These are phyloP conservation scores for Phenganax marumi DNA, from an alignment of 92 coral and sea anemone genomes.

Conservation along the genomic window DNA sequence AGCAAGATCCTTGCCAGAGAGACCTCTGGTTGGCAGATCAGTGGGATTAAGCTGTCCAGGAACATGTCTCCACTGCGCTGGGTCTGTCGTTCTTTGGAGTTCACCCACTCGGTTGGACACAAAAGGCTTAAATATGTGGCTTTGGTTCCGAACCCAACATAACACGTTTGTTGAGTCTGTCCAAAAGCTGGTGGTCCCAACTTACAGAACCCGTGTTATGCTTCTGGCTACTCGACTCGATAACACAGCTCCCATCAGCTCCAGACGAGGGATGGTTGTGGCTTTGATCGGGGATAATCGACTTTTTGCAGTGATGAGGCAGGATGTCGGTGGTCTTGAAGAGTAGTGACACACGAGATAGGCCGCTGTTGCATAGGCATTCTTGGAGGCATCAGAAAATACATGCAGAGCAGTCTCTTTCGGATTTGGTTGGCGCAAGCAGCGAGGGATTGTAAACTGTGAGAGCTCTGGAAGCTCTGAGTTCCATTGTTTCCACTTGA, in stretches of 20 bases:
- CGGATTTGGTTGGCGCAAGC: constrained; percentile 44
- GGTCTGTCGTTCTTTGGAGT: not conserved
- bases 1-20: constrained; percentile 10
- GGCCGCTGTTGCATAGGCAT: constrained; percentile 41
- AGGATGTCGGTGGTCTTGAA: not conserved
- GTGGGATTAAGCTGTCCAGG: not conserved
- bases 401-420: constrained; percentile 37
- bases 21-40: no score
- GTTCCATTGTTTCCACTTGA: constrained; percentile 37
- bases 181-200: not conserved
- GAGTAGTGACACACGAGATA: constrained; percentile 29
- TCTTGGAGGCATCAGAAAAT: constrained; percentile 54
- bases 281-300: constrained; percentile 14
- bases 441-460: constrained; percentile 9
- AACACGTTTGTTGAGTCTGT: not conserved
- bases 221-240: constrained; percentile 43
- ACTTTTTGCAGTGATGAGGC: constrained; percentile 4
- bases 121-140: not conserved
- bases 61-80: not conserved
- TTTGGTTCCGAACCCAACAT: no score
- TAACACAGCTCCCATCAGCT: constrained; percentile 49
- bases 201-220: no score
- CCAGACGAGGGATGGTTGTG: constrained; percentile 9
- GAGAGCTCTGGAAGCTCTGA: constrained; percentile 5
- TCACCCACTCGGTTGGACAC: no score